These are phyloP conservation scores for Zaprionus inermis DNA, from an alignment of 1,140 invertebrate genomes.

Conservation along the genomic window DNA sequence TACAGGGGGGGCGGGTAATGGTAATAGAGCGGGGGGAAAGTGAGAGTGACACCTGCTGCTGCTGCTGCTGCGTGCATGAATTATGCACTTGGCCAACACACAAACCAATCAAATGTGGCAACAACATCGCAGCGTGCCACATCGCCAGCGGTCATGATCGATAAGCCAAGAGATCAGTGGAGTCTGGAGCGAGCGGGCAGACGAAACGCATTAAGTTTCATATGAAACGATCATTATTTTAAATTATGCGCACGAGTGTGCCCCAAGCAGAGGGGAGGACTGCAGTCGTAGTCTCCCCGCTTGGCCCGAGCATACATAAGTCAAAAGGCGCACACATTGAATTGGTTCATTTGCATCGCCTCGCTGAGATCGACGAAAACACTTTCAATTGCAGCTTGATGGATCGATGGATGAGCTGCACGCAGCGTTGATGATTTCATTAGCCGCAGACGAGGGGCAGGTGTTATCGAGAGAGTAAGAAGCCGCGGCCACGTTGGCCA, in stretches of 20 bases:
- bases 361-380: constrained; percentile 34
- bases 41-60: constrained; percentile 65
- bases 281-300: too few relatives aligned
- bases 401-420: constrained; percentile 50
- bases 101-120: constrained; percentile 53
- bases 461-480: constrained; percentile 1
- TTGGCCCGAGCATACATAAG: constrained; percentile 38
- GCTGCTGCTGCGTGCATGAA: constrained; percentile 43
- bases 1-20: neutral
- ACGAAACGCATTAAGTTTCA: constrained; percentile 73
- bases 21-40: constrained; percentile 38
- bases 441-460: constrained; percentile 33
- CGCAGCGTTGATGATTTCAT: constrained; percentile 70
- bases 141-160: constrained; percentile 39
- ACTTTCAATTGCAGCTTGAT: constrained; percentile 62
- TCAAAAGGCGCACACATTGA: constrained; percentile 58
- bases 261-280: constrained; percentile 20
- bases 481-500: neutral
- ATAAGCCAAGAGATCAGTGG: constrained; percentile 31
- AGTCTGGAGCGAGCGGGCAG: constrained; percentile 16
- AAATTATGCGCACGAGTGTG: constrained; percentile 80
- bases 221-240: constrained; percentile 79
- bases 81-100: constrained; percentile 44
- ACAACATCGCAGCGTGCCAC: constrained; percentile 34
- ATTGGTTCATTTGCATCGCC: constrained; percentile 70